Conservation (phyloP, 2,113 vertebrate genomes). For the Leucopsar rothschildi region DNA sequence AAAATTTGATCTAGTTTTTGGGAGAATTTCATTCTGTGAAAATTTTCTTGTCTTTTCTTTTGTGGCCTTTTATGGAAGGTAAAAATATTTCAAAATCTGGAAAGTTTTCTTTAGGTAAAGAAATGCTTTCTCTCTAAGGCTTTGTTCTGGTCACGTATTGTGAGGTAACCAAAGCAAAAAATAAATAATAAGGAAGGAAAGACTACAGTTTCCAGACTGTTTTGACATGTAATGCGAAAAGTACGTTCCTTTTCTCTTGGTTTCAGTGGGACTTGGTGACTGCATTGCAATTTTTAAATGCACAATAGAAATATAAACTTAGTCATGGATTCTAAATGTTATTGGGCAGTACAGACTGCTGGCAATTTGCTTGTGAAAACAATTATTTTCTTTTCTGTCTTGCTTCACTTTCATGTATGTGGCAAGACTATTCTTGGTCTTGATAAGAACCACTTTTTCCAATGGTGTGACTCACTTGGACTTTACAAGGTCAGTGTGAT, state of each 20-base stretch:
- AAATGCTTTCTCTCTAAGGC: background rate
- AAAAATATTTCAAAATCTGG: background rate
- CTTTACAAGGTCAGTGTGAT: background rate
- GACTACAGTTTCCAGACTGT: background rate
- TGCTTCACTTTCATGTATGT: background rate
- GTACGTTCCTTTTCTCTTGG: background rate
- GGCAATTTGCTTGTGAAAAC: background rate
- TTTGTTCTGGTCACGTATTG: background rate
- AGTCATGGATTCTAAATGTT: background rate
- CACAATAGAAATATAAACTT: background rate
- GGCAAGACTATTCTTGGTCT: background rate
- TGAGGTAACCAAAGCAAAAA: background rate
- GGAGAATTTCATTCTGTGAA: background rate
- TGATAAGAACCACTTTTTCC: background rate
- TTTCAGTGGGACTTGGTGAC: background rate
- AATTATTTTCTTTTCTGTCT: background rate
- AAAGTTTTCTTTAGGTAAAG: background rate
- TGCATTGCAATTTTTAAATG: background rate
- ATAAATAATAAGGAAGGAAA: background rate
- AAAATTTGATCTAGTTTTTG: background rate
- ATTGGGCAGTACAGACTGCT: background rate
- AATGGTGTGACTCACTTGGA: background rate
- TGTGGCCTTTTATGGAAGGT: background rate
- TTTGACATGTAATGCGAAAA: background rate
- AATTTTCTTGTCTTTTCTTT: background rate